Base-by-base conservation (phyloP, 2,888 invertebrate genomes). In the Cryptops parisi region DNA sequence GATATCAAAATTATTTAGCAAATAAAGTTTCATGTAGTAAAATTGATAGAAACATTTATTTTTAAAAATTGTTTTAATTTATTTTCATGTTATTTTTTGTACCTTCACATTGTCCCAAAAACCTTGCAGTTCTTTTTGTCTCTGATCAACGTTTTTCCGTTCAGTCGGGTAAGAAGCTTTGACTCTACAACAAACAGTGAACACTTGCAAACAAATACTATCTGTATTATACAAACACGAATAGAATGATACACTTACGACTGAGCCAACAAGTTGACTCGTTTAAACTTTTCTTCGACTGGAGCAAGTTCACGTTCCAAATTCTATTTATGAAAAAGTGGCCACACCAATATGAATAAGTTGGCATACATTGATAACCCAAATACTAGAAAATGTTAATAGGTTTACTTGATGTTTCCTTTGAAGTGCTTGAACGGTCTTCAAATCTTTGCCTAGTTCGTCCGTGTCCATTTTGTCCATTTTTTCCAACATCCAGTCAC, bases 401-500 rank as follows among this genome's bases (percentile, higher is more conserved):
- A 47, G 4, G 57, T 61, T 56, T 59, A 68, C 86, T 62, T 90
- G 87, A 69, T 94, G 94, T 17, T 88, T 75, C 12, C 94, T 75
- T 70, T 96, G 93, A 59, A 94, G 68, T 0, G 93, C 90, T 62
- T 87, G 82, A 0, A 93, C 91, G 0, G 91, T 90, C 62, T 89
- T 82, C 41, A 94, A 74, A 71, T 94, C 94, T 2, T 84, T 81
- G 0, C 87, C 89, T 24, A 70, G 60, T 51, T 72, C 74, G 47
- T 66, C 65, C n/a, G 67, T 65, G 44, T 88, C 89, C 54, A 94
- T 69, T 67, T 91, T 89, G 57, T 82, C 81, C 74, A 89, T 87
- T 71, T 97, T 97, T 71, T 96, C 96, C 52, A 81, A 75, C 85
- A 98, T 96, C 96, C 97, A 97, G 65, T 93, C 93, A 59, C 84